Base-by-base conservation (phyloP, 1,140 invertebrate species). In the Drosophila burlai region DNA sequence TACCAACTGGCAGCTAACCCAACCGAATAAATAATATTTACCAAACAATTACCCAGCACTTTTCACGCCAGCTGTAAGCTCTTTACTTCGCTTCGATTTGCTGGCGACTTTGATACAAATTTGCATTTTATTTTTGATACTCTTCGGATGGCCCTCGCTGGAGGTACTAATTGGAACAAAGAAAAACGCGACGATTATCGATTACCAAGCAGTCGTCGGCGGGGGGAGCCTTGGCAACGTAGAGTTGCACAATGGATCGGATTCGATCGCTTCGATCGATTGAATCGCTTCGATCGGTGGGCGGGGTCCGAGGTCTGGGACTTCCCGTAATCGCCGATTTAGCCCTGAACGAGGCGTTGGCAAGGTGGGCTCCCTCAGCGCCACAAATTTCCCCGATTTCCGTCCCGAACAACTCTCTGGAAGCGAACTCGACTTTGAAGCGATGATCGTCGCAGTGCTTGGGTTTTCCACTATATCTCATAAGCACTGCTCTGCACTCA, bases 351-450 rank as follows among this genome's bases (percentile, higher is more conserved):
- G 45, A 43, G 58, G 16, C 4, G 10, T 26, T 1, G 26, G 9
- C 49, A n/a, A 26, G 49, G 10, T 6, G 10, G 29, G 36, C 54
- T 57, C 46, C 26, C n/a, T 29, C 21, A 42, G 31, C 18, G 21
- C 18, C 18, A 65, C 45, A 65, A 61, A 46, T 68, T 77, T 76
- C 43, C 55, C 45, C 64, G 34, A 77, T 50, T 77, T 77, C 75
- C 75, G 63, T 5, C 10, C 42, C 47, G 15, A n/a, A 31, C 49
- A 31, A 50, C 49, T 31, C 34, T 47, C 36, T 43, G 24, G 43
- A 36, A 55, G 38, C 18, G 16, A 64, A 40, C 34, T 65, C 31
- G 43, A 43, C 34, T 60, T 54, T 38, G 43, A 31, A 42, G 29
- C 38, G 11, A 26, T 54, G 11, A 26, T 46, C 29, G 40, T 42